phyloP scores from a whole-genome alignment of 2,888 invertebrate species.

The Ganaspis brasiliensis region DNA sequence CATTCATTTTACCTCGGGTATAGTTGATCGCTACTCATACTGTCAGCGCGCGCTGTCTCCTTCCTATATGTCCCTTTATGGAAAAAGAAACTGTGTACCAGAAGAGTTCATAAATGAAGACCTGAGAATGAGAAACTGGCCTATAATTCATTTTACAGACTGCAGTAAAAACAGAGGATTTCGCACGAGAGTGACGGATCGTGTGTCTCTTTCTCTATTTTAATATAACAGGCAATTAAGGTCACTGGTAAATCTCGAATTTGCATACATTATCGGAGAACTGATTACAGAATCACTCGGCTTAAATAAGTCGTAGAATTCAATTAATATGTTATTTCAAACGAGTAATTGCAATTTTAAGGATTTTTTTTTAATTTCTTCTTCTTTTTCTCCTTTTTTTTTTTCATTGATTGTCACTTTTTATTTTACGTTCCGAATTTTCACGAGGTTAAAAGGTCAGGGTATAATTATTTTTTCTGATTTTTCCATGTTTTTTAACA shows the following conservation, averaged over 20 bases:
- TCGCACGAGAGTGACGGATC: neutral
- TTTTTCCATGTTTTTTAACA: no score
- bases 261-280: no score
- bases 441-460: no score
- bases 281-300: neutral
- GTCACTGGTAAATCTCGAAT: neutral
- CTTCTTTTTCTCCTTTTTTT: no score
- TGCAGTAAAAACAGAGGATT: neutral
- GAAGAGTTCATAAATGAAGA: constrained; percentile 35
- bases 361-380: no score
- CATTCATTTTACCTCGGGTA: neutral
- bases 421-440: no score
- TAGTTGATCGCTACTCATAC: neutral
- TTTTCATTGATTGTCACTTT: no score
- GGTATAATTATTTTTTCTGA: no score
- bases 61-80: neutral
- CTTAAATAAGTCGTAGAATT: no score
- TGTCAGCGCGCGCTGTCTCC: neutral
- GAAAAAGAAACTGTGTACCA: constrained; percentile 26
- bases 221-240: neutral
- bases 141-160: constrained; percentile 19
- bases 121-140: constrained; percentile 39
- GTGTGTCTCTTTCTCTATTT: constrained; percentile 6
- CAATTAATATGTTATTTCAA: no score
- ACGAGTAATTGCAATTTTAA: no score